Evolutionary conservation across 2,113 vertebrate species (phyloP), one percentile per base, ranked within the genome.

Genomic region (Grammomys surdaster): DNA sequence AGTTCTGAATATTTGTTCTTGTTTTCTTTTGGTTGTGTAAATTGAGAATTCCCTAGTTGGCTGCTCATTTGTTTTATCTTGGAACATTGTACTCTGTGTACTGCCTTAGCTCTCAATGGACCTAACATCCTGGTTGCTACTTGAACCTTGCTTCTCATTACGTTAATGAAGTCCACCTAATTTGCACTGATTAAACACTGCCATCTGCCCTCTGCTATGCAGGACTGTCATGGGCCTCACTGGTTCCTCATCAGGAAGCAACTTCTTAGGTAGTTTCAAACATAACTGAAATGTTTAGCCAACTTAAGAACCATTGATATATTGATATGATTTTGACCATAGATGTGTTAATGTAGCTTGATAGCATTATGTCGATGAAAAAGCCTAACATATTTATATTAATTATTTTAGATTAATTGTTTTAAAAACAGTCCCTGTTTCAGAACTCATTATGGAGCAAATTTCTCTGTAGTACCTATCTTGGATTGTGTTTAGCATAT

Each of bases 341-440:
- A 48, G 24, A n/a, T 82, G 4, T 72, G 14, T 33, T 33, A 78
- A 51, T 73, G 1, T 63, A 33, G 70, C 70, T 78, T 80, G 12
- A 54, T 90, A 89, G 81, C 36, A 36, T 58, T 4, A 51, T 40
- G 14, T 17, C 13, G 40, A 24, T 63, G 19, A 22, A 60, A 73
- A 54, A 46, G 6, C 43, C 3, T 89, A 33, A 63, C 11, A 87
- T 51, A 87, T 13, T 73, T 67, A 7, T 40, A 26, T 1, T 87
- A 43, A 65, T 88, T 92, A 63, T 60, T 97, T 90, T 82, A 80
- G 56, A 84, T 67, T 36, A 80, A 60, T 70, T 70, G 85, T 82
- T 92, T 69, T 90, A 78, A 76, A 93, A 90, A 63, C 54, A 51
- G 24, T 54, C 28, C 9, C 46, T 33, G 20, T 73, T 56, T 87